Evolutionary conservation across 2,888 invertebrate genomes (phyloP).

Genomic region (Drosophila falleni): DNA sequence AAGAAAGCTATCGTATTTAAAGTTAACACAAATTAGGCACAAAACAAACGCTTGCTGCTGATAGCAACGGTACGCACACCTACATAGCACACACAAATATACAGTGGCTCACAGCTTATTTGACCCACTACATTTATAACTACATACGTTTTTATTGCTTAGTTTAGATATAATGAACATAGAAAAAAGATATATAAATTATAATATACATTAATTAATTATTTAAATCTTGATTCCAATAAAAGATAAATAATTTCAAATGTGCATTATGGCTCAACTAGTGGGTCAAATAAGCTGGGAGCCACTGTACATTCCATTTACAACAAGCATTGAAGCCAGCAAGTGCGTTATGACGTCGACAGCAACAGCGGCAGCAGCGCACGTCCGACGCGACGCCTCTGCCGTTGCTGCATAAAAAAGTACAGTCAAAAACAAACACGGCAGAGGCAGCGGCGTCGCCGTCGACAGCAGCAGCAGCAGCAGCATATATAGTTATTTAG

Average conservation of each 20-base stretch:
- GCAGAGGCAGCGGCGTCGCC: conserved; percentile 57
- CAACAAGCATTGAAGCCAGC: conserved; percentile 42
- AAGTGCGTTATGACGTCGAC: conserved; percentile 74
- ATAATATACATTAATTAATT: too few relatives aligned
- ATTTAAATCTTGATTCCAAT: too few relatives aligned
- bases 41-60: conserved; percentile 23
- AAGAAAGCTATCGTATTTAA: conserved; percentile 37
- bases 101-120: not conserved
- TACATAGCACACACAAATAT: conserved; percentile 14
- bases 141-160: too few relatives aligned
- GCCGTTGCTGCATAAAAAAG: conserved; percentile 74
- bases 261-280: too few relatives aligned
- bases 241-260: too few relatives aligned
- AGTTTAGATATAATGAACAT: not conserved
- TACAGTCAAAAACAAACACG: conserved; percentile 81
- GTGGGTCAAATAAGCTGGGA: too few relatives aligned
- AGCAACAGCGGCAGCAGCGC: conserved; percentile 28
- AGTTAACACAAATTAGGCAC: conserved; percentile 19
- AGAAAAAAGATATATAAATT: too few relatives aligned
- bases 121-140: too few relatives aligned
- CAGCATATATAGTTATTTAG: conserved; percentile 72
- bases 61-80: conserved; percentile 35
- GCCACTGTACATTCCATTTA: conserved; percentile 29
- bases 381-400: conserved; percentile 37
- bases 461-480: conserved; percentile 35